phyloP scores from a whole-genome alignment of 2,113 vertebrate genomes.

The Sturnira hondurensis region DNA sequence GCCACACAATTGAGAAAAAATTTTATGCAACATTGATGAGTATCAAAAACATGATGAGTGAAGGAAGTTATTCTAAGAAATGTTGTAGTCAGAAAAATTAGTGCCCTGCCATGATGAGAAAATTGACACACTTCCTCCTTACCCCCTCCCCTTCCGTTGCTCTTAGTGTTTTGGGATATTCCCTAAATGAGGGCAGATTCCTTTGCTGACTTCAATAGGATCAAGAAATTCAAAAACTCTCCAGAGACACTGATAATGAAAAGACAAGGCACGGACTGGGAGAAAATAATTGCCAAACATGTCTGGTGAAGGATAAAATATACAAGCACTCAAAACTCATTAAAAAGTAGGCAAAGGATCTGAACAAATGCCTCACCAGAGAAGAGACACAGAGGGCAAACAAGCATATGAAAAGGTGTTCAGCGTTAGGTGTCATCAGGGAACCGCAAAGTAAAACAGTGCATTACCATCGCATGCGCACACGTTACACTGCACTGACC shows the following conservation, averaged over 20 bases:
- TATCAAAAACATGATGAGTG: not conserved
- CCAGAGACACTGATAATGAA: not conserved
- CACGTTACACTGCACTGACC: too few species aligned
- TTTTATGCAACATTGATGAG: not conserved
- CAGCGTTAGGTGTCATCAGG: not conserved
- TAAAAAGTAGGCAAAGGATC: not conserved
- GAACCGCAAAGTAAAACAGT: not conserved
- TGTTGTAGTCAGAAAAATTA: not conserved
- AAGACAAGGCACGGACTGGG: not conserved
- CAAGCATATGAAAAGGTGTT: not conserved
- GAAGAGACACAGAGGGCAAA: not conserved
- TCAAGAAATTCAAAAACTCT: not conserved
- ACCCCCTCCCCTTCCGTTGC: not conserved
- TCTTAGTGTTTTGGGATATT: not conserved
- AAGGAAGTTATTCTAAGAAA: not conserved
- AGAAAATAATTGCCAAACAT: not conserved
- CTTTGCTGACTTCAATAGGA: not conserved
- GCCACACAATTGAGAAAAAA: not conserved
- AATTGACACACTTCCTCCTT: not conserved
- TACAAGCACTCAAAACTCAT: not conserved
- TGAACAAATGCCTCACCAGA: not conserved
- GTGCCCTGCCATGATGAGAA: not conserved
- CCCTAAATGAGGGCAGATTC: not conserved
- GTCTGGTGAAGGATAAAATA: not conserved
- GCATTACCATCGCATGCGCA: too few species aligned